Evolutionary conservation across 2,888 invertebrate genomes (phyloP).

Genomic region (Scrobipalpa costella): DNA sequence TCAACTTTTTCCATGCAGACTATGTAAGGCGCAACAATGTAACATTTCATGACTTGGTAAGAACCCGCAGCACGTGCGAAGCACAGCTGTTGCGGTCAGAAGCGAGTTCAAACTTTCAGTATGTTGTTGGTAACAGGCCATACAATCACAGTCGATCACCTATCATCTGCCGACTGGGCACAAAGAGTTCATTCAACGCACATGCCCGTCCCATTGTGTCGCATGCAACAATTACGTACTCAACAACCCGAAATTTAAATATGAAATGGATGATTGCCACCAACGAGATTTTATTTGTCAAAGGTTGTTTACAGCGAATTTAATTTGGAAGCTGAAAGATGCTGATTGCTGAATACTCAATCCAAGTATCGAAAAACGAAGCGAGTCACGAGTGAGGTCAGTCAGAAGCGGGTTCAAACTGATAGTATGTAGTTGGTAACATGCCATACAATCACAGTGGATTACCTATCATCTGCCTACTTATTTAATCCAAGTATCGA

Average conservation of each 20-base stretch:
- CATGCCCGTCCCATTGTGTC: constrained; percentile 28
- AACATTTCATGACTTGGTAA: not conserved
- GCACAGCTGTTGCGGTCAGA: constrained; percentile 51
- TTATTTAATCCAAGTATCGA: not conserved
- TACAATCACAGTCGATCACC: constrained; percentile 54
- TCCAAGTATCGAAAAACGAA: not conserved
- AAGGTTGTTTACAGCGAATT: not conserved
- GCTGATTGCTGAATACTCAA: not conserved
- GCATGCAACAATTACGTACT: constrained; percentile 23
- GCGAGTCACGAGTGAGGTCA: too few relatives aligned
- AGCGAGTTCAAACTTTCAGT: not conserved
- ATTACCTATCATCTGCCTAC: constrained; percentile 45
- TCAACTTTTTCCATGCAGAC: too few relatives aligned
- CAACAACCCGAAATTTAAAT: not conserved
- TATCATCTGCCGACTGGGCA: constrained; percentile 52
- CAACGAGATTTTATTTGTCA: not conserved
- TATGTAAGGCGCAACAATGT: not conserved
- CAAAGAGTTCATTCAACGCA: constrained; percentile 37
- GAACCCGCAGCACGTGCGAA: constrained; percentile 45
- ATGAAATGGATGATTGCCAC: not conserved
- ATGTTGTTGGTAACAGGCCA: not conserved
- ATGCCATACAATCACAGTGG: constrained; percentile 47
- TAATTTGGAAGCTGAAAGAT: not conserved
- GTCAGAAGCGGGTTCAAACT: not conserved
- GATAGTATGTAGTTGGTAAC: not conserved